These are phyloP conservation scores for Crocidura indochinensis DNA, from an alignment of 2,797 vertebrate species.

Conservation along the genomic window DNA sequence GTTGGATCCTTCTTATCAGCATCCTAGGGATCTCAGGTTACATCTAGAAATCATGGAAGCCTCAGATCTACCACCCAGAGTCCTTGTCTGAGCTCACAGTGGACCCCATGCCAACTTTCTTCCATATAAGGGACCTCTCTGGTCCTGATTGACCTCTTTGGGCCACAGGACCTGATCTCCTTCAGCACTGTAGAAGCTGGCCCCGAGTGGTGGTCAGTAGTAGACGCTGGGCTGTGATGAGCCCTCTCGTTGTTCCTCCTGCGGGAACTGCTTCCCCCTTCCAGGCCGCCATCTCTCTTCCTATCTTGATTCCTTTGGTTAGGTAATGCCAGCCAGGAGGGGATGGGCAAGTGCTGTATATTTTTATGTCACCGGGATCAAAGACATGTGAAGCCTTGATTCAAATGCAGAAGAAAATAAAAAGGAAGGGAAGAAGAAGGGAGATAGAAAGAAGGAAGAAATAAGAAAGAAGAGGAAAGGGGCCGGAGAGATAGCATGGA, in stretches of 20 bases:
- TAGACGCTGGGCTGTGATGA: too few relatives aligned
- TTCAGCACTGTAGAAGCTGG: too few relatives aligned
- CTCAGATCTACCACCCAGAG: too few relatives aligned
- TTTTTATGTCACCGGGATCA: not conserved
- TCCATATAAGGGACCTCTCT: accelerated
- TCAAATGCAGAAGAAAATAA: not conserved
- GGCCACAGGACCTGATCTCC: not conserved
- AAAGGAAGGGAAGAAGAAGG: too few relatives aligned
- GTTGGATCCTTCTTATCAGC: not conserved
- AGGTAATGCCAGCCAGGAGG: not conserved
- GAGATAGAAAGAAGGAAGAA: too few relatives aligned
- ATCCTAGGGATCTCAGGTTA: too few relatives aligned
- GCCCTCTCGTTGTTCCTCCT: not conserved
- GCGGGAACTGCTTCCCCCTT: not conserved
- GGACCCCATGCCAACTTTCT: not conserved
- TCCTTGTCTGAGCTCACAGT: not conserved
- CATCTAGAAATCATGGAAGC: too few relatives aligned
- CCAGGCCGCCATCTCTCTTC: not conserved
- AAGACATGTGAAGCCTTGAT: not conserved
- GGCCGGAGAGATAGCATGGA: too few relatives aligned
- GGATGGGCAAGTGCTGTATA: not conserved
- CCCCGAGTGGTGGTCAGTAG: too few relatives aligned
- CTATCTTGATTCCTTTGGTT: not conserved
- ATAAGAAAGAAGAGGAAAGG: too few relatives aligned
- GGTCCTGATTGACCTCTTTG: too few relatives aligned